phyloP scores from a whole-genome alignment of 1,140 invertebrate genomes.

The Lethrus apterus region DNA sequence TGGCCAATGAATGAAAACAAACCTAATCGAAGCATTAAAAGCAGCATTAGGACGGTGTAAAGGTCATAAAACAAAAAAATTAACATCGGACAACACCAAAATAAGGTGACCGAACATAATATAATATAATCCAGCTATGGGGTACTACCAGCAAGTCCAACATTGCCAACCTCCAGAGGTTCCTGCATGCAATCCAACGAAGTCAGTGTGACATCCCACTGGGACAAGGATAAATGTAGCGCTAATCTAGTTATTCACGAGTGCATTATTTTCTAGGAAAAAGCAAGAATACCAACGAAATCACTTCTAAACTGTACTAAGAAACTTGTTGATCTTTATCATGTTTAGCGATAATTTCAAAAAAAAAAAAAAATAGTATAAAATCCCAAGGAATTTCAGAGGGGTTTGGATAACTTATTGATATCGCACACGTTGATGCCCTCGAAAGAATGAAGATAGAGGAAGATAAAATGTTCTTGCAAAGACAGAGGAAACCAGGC shows the following conservation, averaged over 20 bases:
- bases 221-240: too few relatives aligned
- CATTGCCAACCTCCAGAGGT: too few relatives aligned
- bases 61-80: too few relatives aligned
- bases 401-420: slow-evolving; percentile 20
- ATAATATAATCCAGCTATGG: too few relatives aligned
- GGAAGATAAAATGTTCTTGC: slow-evolving; percentile 27
- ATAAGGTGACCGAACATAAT: too few relatives aligned
- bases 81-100: too few relatives aligned
- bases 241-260: slow-evolving; percentile 24
- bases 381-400: slow-evolving; percentile 19
- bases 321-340: slow-evolving; percentile 22
- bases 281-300: slow-evolving; percentile 25
- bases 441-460: slow-evolving; percentile 21
- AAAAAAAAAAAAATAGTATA: slow-evolving; percentile 18
- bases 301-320: slow-evolving; percentile 23
- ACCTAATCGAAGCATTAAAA: too few relatives aligned
- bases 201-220: too few relatives aligned
- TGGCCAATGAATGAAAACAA: too few relatives aligned
- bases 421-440: slow-evolving; percentile 22
- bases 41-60: too few relatives aligned
- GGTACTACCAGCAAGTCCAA: too few relatives aligned
- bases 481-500: slow-evolving; percentile 21
- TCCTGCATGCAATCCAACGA: too few relatives aligned
- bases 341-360: slow-evolving; percentile 23
- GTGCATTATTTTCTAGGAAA: slow-evolving; percentile 24